phyloP scores from a whole-genome alignment of 2,888 invertebrate genomes.

The Caenorhabditis sp. region DNA sequence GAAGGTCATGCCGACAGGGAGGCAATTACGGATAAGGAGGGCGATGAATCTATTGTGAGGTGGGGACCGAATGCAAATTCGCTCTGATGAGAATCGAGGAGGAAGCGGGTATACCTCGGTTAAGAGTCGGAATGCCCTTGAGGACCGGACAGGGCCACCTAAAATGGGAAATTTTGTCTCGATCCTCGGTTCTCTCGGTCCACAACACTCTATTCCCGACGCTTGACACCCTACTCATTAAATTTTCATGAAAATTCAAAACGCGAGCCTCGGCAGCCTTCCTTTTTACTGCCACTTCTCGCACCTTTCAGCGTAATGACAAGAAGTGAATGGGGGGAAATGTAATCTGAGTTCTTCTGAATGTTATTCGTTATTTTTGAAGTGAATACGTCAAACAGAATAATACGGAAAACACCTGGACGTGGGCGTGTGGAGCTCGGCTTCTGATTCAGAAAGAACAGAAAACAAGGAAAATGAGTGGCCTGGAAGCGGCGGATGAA shows the following conservation, averaged over 20 bases:
- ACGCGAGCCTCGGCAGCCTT: constrained; percentile 14
- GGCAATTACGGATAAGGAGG: constrained; percentile 1
- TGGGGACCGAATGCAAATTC: no score
- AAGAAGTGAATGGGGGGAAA: no score
- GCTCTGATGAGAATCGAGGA: no score
- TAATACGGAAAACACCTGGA: no score
- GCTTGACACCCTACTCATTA: constrained; percentile 37
- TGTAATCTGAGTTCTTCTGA: no score
- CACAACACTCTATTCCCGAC: constrained; percentile 2
- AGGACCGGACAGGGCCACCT: background rate
- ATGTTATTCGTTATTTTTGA: no score
- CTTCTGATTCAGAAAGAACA: background rate
- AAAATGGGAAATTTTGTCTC: constrained; percentile 10
- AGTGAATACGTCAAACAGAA: no score
- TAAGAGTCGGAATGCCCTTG: no score
- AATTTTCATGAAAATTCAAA: constrained; percentile 55
- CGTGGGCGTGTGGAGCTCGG: no score
- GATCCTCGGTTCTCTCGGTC: background rate
- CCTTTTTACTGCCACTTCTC: background rate
- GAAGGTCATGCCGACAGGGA: constrained; percentile 30
- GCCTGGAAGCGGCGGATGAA: constrained; percentile 5
- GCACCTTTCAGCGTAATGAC: background rate
- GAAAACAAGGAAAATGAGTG: background rate
- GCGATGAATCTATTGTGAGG: no score
- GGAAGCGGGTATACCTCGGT: no score